Evolutionary conservation across 2,888 invertebrate genomes (phyloP).

Genomic region (Pterobdella sp.): DNA sequence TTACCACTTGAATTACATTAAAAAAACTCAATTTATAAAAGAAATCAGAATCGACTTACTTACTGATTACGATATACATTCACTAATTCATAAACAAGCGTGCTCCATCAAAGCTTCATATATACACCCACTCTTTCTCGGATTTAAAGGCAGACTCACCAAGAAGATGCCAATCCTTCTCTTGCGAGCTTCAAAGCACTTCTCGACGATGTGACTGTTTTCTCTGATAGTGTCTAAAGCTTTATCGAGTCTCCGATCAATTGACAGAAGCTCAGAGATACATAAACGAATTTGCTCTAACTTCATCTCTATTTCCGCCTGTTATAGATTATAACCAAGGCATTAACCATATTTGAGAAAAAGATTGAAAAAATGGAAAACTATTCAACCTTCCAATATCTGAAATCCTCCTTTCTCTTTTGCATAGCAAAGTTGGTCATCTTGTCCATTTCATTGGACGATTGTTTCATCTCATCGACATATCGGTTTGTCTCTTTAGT

Average conservation of each 20-base stretch:
- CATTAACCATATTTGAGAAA: not conserved
- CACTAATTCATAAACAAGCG: too few relatives aligned
- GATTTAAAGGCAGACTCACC: slow-evolving; percentile 7
- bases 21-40: too few relatives aligned
- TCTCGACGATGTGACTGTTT: slow-evolving; percentile 25
- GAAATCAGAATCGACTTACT: too few relatives aligned
- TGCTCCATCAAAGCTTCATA: too few relatives aligned
- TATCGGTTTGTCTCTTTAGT: slow-evolving; percentile 23
- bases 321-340: not conserved
- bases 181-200: slow-evolving; percentile 18
- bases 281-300: slow-evolving; percentile 18
- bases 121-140: too few relatives aligned
- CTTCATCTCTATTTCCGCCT: slow-evolving; percentile 19
- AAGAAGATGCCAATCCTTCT: slow-evolving; percentile 15
- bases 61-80: too few relatives aligned
- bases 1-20: too few relatives aligned
- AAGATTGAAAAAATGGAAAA: not conserved
- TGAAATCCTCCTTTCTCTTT: slow-evolving; percentile 17
- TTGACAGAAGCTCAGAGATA: slow-evolving; percentile 23
- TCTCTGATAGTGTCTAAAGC: slow-evolving; percentile 24
- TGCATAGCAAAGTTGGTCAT: slow-evolving; percentile 15
- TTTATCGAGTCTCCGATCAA: slow-evolving; percentile 26
- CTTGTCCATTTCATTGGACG: slow-evolving; percentile 18
- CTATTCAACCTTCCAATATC: slow-evolving; percentile 23
- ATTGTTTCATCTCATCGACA: slow-evolving; percentile 21